Evolutionary conservation across 2,888 invertebrate species (phyloP).

Genomic region (Nomada ferruginata): DNA sequence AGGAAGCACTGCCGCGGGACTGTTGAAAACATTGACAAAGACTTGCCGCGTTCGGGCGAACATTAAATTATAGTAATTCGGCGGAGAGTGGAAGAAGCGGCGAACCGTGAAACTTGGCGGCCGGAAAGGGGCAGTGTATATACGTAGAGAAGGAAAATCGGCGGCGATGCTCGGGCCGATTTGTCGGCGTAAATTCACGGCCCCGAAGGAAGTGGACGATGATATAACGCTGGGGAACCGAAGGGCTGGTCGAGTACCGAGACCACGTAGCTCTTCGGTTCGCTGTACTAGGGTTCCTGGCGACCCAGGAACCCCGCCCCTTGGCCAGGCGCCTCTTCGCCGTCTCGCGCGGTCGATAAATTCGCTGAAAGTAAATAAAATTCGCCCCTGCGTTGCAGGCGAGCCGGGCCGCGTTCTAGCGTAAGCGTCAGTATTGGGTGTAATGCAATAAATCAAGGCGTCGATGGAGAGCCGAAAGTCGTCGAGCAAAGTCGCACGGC

Average conservation of each 20-base stretch:
- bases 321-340: constrained; percentile 12
- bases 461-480: constrained; percentile 66
- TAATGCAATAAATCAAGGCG: constrained; percentile 73
- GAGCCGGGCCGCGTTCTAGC: constrained; percentile 42
- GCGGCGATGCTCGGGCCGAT: constrained; percentile 64
- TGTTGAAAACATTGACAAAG: constrained; percentile 37
- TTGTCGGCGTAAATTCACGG: constrained; percentile 72
- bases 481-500: constrained; percentile 62
- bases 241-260: constrained; percentile 53
- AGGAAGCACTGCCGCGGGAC: neutral
- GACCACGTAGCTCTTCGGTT: constrained; percentile 58
- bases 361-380: constrained; percentile 82
- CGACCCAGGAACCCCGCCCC: constrained; percentile 27
- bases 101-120: constrained; percentile 55
- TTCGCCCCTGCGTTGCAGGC: constrained; percentile 69
- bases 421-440: constrained; percentile 67
- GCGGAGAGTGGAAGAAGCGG: constrained; percentile 8
- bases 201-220: constrained; percentile 66
- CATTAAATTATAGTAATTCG: constrained; percentile 53
- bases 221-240: constrained; percentile 67
- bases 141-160: constrained; percentile 51
- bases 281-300: constrained; percentile 47
- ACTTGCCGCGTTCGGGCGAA: constrained; percentile 17
- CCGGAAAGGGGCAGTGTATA: constrained; percentile 24
- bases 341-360: constrained; percentile 74